Evolutionary conservation across 2,113 vertebrate genomes (phyloP), one percentile per base, ranked within the genome.

Genomic region (Dolichotis patagonum): DNA sequence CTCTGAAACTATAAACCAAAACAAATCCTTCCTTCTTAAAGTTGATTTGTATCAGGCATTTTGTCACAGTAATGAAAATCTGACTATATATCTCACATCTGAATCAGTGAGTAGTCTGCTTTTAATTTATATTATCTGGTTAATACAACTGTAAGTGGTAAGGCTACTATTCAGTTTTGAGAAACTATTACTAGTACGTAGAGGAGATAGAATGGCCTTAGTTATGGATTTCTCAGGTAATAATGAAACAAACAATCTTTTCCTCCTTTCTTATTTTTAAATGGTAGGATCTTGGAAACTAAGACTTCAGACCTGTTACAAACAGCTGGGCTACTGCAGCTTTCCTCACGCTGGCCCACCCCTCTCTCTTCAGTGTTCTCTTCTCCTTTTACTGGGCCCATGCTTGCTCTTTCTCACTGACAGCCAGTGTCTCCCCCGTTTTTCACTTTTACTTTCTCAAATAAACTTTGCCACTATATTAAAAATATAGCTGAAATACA

Each of bases 221-320:
- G 81, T 77, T 73, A 82, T 92, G 56, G 12, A 75, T 87, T 97
- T 85, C 52, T 83, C 41, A 84, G 49, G 20, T 80, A 67, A 96
- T 26, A 3, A n/a, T 82, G 52, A 96, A 65, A 41, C 28, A n/a
- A 43, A 95, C 28, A 91, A 41, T 94, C 49, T 77, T 92, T 28
- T 28, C 6, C 26, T 28, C 14, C 52, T 49, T 1, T 49, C 17
- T 19, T 80, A 20, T 35, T 54, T 80, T 80, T 54, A 16, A 80
- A 80, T 71, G 43, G 56, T 75, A 95, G 32, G 84, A 41, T 94
- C 63, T 85, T 94, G 81, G 71, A 96, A 94, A 75, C 43, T 71
- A 85, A 94, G n/a, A 94, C 82, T 92, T 92, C 71, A 94, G 69
- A 90, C 20, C 60, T 94, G 38, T 85, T 82, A 58, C 28, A 96